A percentile compares a stretch with the other conserved stretches of the same genome.
phyloP scores from a whole-genome alignment of 2,797 vertebrate genomes.

The Yasuhikotakia modesta region DNA sequence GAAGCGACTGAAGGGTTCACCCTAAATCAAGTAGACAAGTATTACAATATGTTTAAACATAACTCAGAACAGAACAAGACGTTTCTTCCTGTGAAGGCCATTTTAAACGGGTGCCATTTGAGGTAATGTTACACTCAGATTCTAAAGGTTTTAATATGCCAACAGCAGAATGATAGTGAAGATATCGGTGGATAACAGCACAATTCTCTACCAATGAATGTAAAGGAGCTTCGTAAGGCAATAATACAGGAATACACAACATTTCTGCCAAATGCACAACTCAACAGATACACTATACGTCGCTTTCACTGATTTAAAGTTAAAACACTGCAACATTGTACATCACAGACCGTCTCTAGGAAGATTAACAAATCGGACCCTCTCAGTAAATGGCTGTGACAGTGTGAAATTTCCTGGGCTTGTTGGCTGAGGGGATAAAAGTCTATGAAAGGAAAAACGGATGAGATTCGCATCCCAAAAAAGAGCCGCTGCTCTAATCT shows the following conservation, averaged over 20 bases:
- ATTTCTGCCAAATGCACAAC: neutral
- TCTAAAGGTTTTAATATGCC: neutral
- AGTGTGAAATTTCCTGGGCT: slow-evolving; percentile 78
- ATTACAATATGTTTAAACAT: neutral
- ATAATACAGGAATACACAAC: neutral
- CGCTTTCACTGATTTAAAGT: neutral
- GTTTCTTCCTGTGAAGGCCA: neutral
- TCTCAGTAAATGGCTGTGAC: slow-evolving; percentile 76
- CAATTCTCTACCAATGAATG: neutral
- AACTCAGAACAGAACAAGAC: neutral
- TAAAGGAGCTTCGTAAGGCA: neutral
- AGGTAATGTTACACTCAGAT: neutral
- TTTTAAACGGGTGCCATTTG: neutral
- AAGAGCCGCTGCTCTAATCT: slow-evolving; percentile 78
- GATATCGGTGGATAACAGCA: too few species aligned
- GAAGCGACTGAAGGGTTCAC: neutral
- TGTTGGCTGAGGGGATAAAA: slow-evolving; percentile 74
- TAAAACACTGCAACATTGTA: slow-evolving; percentile 48
- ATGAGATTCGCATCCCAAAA: slow-evolving; percentile 74
- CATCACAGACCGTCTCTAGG: slow-evolving; percentile 54
- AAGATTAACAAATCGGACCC: slow-evolving; percentile 68
- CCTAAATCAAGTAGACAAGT: neutral
- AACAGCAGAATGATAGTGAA: neutral
- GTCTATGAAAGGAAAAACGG: slow-evolving; percentile 75
- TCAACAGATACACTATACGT: neutral